Evolutionary conservation across 2,888 invertebrate species (phyloP), one percentile per base, ranked within the genome.

Genomic region (Amaurobius ferox): DNA sequence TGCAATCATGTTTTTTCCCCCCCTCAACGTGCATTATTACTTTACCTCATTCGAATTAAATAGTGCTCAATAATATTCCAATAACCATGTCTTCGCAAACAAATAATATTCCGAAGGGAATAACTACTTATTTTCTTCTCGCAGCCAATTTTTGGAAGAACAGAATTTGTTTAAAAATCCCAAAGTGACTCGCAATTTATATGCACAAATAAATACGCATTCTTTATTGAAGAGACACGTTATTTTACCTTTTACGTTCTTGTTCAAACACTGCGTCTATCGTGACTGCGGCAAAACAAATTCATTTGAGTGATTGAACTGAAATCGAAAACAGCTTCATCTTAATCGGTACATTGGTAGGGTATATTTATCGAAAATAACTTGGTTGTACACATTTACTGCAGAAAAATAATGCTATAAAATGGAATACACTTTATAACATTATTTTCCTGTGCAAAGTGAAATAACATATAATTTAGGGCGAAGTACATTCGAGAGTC

Each of bases 151-250:
- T 55, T 55, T 23, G 55, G 5, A 55, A 7, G 23, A 23, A 23
- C 55, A 23, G 55, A 55, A 55, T 55, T 55, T 55, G 55, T 55
- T 55, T 55, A 55, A 55, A 55, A 55, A 16, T 23, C 35, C 9
- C 35, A 35, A 35, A 35, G 9, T 35, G 35, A 35, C 35, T 23
- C 7, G 55, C 2, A 55, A 55, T 23, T 11, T 55, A 23, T 23
- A 55, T 55, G 55, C 23, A 23, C 23, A 55, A 55, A 55, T 55
- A 55, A 55, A 55, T 55, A 55, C 19, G 55, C 55, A 55, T 55
- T 55, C 55, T 55, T 19, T 23, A 55, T 55, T 23, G 19, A 23
- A 23, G 23, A 55, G 23, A 55, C 23, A 23, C 23, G n/a, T 55
- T 55, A 55, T 55, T 55, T 55, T 55, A 19, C 5, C 55, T 23